Percentiles rank a stretch among this genome's conserved stretches.
Conservation (phyloP, 2,888 invertebrate genomes). For the Drosophila austrosaltans region DNA sequence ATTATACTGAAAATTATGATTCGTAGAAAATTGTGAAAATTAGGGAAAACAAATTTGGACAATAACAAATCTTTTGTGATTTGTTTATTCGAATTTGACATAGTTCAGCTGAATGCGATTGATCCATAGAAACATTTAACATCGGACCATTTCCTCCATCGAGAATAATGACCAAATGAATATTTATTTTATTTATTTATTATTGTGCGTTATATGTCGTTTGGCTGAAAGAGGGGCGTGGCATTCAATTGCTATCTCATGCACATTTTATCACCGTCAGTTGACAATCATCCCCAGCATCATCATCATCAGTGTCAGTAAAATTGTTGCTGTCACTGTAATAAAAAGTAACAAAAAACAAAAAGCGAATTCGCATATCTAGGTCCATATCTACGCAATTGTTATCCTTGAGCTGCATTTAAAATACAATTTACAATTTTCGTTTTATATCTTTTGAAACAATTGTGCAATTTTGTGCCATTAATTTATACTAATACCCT, state of each 20-base stretch:
- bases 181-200: constrained; percentile 59
- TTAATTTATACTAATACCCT: constrained; percentile 33
- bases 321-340: constrained; percentile 71
- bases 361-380: constrained; percentile 70
- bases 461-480: constrained; percentile 36
- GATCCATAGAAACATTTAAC: background rate
- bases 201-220: constrained; percentile 24
- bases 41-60: constrained; percentile 1
- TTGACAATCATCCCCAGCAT: constrained; percentile 26
- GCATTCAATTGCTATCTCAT: constrained; percentile 54
- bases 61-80: constrained; percentile 15
- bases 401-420: constrained; percentile 79
- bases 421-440: constrained; percentile 50
- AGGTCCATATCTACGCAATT: constrained; percentile 83
- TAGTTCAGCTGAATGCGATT: constrained; percentile 1
- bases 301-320: constrained; percentile 45
- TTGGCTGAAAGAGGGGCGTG: constrained; percentile 13
- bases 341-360: constrained; percentile 59
- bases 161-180: constrained; percentile 22
- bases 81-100: constrained; percentile 9
- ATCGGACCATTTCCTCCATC: too few relatives aligned
- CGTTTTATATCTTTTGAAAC: constrained; percentile 45
- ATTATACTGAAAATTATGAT: constrained; percentile 21
- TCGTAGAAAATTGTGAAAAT: constrained; percentile 25
- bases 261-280: constrained; percentile 62